Conservation (phyloP, 2,113 vertebrate genomes). For the Engystomops pustulosus region DNA sequence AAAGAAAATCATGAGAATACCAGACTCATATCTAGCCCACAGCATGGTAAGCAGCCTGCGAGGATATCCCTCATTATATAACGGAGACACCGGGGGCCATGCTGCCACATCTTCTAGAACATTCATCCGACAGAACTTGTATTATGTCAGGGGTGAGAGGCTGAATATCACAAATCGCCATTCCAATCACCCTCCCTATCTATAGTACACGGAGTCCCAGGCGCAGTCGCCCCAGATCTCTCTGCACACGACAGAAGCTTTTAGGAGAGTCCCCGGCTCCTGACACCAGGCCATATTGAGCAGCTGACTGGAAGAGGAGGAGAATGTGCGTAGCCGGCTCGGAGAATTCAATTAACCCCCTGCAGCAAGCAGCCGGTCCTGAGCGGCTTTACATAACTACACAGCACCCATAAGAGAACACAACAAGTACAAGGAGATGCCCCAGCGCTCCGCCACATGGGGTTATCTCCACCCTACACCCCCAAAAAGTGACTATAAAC, state of each 20-base stretch:
- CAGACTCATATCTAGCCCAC: too few relatives aligned
- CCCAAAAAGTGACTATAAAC: background rate
- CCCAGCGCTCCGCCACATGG: background rate
- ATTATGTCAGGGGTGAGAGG: background rate
- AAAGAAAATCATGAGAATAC: too few relatives aligned
- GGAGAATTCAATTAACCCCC: constrained; percentile 30
- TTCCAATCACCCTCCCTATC: background rate
- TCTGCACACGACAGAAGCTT: background rate
- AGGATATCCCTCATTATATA: background rate
- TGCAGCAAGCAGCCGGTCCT: background rate
- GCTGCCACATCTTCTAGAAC: constrained; percentile 32
- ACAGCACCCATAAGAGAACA: background rate
- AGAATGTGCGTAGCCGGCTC: background rate
- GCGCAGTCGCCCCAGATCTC: background rate
- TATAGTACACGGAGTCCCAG: background rate
- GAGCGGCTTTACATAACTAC: background rate
- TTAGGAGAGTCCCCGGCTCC: constrained; percentile 31
- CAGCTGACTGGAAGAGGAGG: constrained; percentile 41
- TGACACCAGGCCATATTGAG: constrained; percentile 17
- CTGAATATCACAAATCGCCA: background rate
- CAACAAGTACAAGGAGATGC: background rate
- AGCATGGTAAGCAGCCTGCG: background rate
- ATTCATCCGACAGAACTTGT: background rate
- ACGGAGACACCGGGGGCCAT: background rate
- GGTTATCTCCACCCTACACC: background rate